A percentile compares a stretch with the other conserved stretches of the same genome.
These are phyloP conservation scores for Schrankia costaestrigalis DNA, from an alignment of 2,888 invertebrate species.

Conservation along the genomic window DNA sequence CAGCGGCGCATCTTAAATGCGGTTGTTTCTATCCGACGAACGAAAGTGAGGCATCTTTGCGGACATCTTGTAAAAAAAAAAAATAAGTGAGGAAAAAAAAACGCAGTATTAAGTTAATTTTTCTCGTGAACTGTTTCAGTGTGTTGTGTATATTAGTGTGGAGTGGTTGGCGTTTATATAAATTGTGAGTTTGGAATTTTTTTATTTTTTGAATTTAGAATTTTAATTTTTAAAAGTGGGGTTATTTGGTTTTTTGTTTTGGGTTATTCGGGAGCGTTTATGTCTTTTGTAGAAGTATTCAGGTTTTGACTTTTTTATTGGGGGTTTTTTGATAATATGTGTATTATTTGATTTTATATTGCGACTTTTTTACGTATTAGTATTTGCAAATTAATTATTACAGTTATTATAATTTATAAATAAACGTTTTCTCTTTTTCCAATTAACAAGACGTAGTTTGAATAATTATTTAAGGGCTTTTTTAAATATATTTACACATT, in stretches of 20 bases:
- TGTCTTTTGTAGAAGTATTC: constrained; percentile 18
- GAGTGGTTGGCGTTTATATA: constrained; percentile 35
- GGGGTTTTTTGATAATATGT: neutral
- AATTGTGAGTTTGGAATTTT: constrained; percentile 31
- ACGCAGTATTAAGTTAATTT: constrained; percentile 21
- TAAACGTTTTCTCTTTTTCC: no score
- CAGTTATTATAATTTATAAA: no score
- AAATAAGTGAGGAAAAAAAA: constrained; percentile 13
- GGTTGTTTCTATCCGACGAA: constrained; percentile 35
- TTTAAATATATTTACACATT: no score
- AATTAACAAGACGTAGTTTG: no score
- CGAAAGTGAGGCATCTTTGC: constrained; percentile 30
- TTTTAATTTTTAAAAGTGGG: constrained; percentile 2
- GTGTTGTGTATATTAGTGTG: constrained; percentile 39
- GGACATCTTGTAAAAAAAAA: constrained; percentile 10
- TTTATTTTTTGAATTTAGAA: constrained; percentile 5
- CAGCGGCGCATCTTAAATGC: constrained; percentile 15
- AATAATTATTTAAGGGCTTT: no score
- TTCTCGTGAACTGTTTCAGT: constrained; percentile 35
- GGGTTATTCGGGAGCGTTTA: constrained; percentile 21
- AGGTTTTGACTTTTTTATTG: neutral
- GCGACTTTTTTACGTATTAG: no score
- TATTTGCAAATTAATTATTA: no score
- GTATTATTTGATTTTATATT: no score
- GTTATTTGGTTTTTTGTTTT: neutral